Evolutionary conservation across 2,888 invertebrate species (phyloP), one percentile per base, ranked within the genome.

Genomic region (Pelosia muscerda): DNA sequence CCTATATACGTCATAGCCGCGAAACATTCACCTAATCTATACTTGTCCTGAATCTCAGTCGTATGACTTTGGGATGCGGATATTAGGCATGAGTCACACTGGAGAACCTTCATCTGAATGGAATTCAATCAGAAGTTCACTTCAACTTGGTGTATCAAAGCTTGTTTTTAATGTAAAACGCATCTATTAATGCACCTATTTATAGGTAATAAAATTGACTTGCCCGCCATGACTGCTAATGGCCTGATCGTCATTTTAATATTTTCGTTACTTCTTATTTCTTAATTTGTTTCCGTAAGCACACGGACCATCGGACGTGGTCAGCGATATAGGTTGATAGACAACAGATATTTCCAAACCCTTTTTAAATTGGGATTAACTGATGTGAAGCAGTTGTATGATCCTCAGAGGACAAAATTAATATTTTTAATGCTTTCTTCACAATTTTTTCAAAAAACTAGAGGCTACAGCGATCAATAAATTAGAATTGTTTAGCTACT

Each of bases 151-250:
- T 8, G 49, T 1, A n/a, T 49, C n/a, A 6, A 49, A 49, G n/a
- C 49, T n/a, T 49, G 49, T 49, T 49, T 49, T n/a, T 49, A 49
- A 49, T n/a, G 49, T 49, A n/a, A 49, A 49, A 49, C 19, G 38
- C 38, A 49, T 49, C 9, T 49, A 49, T n/a, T n/a, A n/a, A n/a
- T 9, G 19, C n/a, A 49, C 49, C 49, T n/a, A n/a, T n/a, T n/a
- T 49, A 19, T 5, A 1, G 13, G 34, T 34, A 42, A 6, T 0
- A 38, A 38, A n/a, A 9, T n/a, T 49, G 1, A 49, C 49, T n/a
- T n/a, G 19, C 8, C 49, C n/a, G n/a, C n/a, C 6, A 8, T 49
- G 8, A 49, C n/a, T 8, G n/a, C 15, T 8, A 49, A 9, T 49
- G 49, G 2, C n/a, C 9, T n/a, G 6, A 49, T n/a, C n/a, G 9